phyloP scores from a whole-genome alignment of 2,113 vertebrate species.

The Litocranius walleri region DNA sequence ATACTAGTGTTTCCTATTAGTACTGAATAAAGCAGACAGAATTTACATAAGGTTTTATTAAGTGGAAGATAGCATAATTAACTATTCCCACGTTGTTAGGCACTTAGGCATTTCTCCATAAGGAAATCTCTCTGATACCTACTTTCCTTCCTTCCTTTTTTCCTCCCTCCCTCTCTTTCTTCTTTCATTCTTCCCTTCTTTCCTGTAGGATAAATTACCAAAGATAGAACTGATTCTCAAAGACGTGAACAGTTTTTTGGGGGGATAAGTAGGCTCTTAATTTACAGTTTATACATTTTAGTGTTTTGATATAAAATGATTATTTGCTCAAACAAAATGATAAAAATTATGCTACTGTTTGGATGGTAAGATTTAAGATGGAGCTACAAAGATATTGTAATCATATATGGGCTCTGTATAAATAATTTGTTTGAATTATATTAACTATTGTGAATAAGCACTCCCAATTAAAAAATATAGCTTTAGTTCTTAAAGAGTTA shows the following conservation, averaged over 20 bases:
- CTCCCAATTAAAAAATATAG: conserved; percentile 5
- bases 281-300: conserved; percentile 26
- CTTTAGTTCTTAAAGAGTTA: background rate
- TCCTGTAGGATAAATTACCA: background rate
- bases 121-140: background rate
- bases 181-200: background rate
- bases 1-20: background rate
- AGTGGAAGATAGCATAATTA: conserved; percentile 19
- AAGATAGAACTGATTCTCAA: background rate
- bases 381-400: background rate
- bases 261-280: background rate
- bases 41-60: background rate
- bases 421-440: background rate
- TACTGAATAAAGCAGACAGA: background rate
- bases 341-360: background rate
- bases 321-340: conserved; percentile 19
- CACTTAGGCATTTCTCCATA: conserved; percentile 12
- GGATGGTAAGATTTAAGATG: background rate
- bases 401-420: background rate
- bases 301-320: background rate
- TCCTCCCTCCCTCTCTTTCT: background rate
- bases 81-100: background rate
- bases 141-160: background rate
- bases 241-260: background rate
- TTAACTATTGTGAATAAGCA: background rate